phyloP scores from a whole-genome alignment of 2,888 invertebrate genomes.

The Eupeodes latifasciatus region DNA sequence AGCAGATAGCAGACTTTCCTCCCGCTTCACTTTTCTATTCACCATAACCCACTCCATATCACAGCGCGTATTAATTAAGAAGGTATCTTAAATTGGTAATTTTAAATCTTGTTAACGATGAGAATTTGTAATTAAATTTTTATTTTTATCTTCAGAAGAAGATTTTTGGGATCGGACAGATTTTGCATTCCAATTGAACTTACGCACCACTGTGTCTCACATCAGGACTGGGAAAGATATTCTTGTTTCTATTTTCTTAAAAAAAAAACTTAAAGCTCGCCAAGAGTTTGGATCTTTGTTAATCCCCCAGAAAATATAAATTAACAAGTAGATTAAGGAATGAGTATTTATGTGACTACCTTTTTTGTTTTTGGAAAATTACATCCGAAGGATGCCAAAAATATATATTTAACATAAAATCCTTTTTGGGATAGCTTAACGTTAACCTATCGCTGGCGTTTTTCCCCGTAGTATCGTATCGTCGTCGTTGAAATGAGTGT shows the following conservation, averaged over 20 bases:
- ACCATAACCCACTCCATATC: constrained; percentile 13
- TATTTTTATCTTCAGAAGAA: constrained; percentile 9
- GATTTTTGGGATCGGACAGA: constrained; percentile 23
- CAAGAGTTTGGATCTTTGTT: constrained; percentile 51
- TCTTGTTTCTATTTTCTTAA: neutral
- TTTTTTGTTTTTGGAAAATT: neutral
- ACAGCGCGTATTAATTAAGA: constrained; percentile 62
- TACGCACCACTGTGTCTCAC: constrained; percentile 43
- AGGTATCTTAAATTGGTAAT: constrained; percentile 72
- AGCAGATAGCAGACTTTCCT: neutral
- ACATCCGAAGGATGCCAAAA: constrained; percentile 44
- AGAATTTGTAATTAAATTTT: constrained; percentile 76
- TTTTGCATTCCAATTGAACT: constrained; percentile 68
- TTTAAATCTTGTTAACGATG: constrained; percentile 75
- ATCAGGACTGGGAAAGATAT: neutral
- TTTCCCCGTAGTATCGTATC: too few species aligned
- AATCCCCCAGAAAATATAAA: constrained; percentile 69
- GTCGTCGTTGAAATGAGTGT: constrained; percentile 32
- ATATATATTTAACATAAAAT: constrained; percentile 59
- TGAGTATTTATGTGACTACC: constrained; percentile 23
- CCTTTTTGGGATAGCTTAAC: constrained; percentile 29
- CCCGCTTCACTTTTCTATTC: too few species aligned
- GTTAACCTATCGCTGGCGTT: too few species aligned
- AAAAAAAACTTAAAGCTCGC: neutral
- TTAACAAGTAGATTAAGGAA: constrained; percentile 70